These are phyloP conservation scores for Oeneis ivallda DNA, from an alignment of 2,888 invertebrate genomes.

Conservation along the genomic window DNA sequence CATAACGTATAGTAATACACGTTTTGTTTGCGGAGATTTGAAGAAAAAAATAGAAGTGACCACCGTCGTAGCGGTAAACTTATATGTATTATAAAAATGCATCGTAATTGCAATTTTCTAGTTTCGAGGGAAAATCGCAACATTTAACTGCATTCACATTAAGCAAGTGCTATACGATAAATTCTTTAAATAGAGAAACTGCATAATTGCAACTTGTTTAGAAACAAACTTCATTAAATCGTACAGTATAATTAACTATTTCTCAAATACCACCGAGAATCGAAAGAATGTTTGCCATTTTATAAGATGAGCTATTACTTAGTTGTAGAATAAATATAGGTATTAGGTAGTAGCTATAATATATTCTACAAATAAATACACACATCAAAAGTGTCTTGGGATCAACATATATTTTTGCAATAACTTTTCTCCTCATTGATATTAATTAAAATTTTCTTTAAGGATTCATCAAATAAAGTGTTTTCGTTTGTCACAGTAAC, in stretches of 20 bases:
- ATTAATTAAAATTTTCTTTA: too few species aligned
- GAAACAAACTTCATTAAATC: constrained; percentile 20
- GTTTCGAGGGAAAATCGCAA: constrained; percentile 8
- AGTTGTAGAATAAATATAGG: neutral
- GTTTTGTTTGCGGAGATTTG: neutral
- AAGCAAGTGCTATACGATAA: constrained; percentile 17
- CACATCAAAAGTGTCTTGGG: too few species aligned
- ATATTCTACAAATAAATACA: too few species aligned
- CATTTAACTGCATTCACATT: constrained; percentile 15
- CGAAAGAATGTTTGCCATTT: constrained; percentile 4
- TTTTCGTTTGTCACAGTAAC: too few species aligned
- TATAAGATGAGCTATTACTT: neutral
- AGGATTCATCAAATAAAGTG: too few species aligned
- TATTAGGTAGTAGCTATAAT: too few species aligned
- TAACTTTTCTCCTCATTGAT: too few species aligned
- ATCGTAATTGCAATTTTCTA: neutral
- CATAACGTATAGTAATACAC: neutral
- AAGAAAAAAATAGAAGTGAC: too few species aligned
- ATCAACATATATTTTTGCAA: too few species aligned
- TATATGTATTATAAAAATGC: neutral
- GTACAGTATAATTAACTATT: constrained; percentile 9
- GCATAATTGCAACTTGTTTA: constrained; percentile 13
- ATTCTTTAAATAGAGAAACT: constrained; percentile 16
- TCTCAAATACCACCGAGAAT: neutral
- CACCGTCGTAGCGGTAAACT: neutral